phyloP scores from a whole-genome alignment of 2,888 invertebrate species.

The Athripsodes cinereus region DNA sequence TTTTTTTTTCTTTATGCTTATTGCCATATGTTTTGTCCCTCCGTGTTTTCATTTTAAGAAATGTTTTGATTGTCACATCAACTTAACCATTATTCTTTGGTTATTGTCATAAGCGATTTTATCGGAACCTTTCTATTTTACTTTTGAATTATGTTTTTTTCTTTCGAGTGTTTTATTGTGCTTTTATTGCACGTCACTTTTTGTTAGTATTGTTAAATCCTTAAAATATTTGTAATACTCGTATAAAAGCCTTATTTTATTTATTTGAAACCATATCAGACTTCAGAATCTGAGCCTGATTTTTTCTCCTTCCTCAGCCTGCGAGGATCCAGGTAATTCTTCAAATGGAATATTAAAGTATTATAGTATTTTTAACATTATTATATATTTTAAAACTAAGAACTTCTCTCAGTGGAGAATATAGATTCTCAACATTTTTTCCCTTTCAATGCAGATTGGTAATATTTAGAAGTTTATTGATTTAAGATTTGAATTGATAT shows the following conservation, averaged over 20 bases:
- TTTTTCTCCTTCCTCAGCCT: constrained; percentile 53
- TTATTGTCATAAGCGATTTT: background rate
- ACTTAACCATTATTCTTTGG: background rate
- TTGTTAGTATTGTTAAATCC: background rate
- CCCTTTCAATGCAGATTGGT: too few species aligned
- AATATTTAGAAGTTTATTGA: too few species aligned
- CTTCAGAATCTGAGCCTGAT: constrained; percentile 30
- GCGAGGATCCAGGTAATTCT: constrained; percentile 52
- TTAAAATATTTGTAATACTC: background rate
- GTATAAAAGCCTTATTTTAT: background rate
- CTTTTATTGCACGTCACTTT: background rate
- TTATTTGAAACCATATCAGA: constrained; percentile 15
- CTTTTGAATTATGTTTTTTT: background rate
- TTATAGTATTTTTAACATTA: background rate
- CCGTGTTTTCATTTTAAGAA: background rate
- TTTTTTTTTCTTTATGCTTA: background rate
- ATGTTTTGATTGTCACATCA: background rate
- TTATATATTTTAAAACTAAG: background rate
- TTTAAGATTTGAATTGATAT: background rate
- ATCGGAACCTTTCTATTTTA: background rate
- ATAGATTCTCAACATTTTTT: background rate
- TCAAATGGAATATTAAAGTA: constrained; percentile 2
- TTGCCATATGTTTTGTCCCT: background rate
- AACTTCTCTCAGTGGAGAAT: background rate
- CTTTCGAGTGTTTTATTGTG: background rate